These are phyloP conservation scores for Lordiphosa collinella DNA, from an alignment of 1,140 invertebrate genomes.

Conservation along the genomic window DNA sequence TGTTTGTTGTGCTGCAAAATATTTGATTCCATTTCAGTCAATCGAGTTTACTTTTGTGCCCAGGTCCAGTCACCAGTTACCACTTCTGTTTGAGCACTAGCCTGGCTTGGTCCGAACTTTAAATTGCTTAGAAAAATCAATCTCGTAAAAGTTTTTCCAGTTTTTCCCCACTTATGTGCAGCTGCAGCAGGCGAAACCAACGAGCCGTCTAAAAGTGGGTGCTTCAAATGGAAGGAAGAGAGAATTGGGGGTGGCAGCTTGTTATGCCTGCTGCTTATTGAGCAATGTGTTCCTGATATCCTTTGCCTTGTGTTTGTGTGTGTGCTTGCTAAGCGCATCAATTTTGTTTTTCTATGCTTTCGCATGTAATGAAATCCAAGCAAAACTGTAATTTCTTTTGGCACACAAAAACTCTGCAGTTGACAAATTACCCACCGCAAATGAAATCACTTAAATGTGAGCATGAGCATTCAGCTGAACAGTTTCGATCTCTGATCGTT, in stretches of 20 bases:
- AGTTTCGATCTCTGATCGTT: too few relatives aligned
- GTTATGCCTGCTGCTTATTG: constrained; percentile 52
- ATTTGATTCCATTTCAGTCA: constrained; percentile 64
- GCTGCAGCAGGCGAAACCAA: constrained; percentile 38
- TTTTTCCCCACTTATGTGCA: constrained; percentile 47
- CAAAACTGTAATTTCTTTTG: constrained; percentile 2
- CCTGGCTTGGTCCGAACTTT: constrained; percentile 37
- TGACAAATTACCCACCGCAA: not conserved
- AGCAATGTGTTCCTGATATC: constrained; percentile 31
- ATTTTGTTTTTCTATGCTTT: constrained; percentile 32
- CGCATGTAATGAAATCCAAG: not conserved
- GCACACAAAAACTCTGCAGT: not conserved
- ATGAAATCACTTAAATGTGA: too few relatives aligned
- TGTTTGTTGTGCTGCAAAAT: constrained; percentile 56
- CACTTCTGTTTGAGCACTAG: too few relatives aligned
- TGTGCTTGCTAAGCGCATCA: constrained; percentile 17
- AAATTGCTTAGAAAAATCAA: constrained; percentile 75
- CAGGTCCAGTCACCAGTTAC: too few relatives aligned
- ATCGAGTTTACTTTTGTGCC: constrained; percentile 22
- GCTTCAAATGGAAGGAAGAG: not conserved
- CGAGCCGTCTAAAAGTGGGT: constrained; percentile 52
- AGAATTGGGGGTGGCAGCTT: constrained; percentile 16
- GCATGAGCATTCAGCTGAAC: too few relatives aligned
- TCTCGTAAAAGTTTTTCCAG: constrained; percentile 65
- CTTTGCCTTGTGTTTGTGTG: constrained; percentile 17